Percentiles rank a stretch among this genome's conserved stretches.
Conservation (phyloP, 2,113 vertebrate genomes). For the Seriola aureovittata region DNA sequence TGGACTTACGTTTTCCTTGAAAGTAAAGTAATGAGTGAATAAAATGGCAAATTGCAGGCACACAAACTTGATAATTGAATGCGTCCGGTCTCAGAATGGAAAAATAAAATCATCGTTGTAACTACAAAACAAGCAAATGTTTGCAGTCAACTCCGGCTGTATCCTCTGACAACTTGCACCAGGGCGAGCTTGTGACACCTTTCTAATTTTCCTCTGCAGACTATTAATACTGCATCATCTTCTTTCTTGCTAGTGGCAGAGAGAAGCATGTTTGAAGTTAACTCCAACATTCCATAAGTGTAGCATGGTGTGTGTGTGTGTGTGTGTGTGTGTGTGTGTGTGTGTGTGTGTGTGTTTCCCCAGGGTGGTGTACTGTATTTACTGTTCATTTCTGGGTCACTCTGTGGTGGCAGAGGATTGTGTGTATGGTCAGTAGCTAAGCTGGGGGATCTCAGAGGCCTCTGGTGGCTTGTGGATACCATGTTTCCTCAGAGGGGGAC, state of each 20-base stretch:
- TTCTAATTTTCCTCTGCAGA: slow-evolving; percentile 14
- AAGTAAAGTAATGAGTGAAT: neutral
- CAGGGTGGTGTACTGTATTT: slow-evolving; percentile 44
- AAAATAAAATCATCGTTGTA: slow-evolving; percentile 7
- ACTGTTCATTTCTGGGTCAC: slow-evolving; percentile 62
- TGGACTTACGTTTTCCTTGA: neutral
- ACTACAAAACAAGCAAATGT: slow-evolving; percentile 10
- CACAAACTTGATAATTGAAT: neutral
- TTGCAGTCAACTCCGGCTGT: slow-evolving; percentile 3
- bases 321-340: slow-evolving; percentile 34
- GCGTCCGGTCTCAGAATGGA: neutral
- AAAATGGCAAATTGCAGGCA: neutral
- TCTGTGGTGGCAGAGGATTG: slow-evolving; percentile 59
- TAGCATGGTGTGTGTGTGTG: slow-evolving; percentile 21
- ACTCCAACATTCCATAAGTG: slow-evolving; percentile 43
- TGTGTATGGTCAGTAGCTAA: slow-evolving; percentile 65
- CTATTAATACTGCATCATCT: slow-evolving; percentile 25
- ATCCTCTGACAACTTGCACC: neutral
- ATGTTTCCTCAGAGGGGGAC: slow-evolving; percentile 42
- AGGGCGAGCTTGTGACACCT: slow-evolving; percentile 3
- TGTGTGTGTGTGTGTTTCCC: slow-evolving; percentile 30
- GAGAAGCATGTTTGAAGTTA: slow-evolving; percentile 57
- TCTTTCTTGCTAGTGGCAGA: slow-evolving; percentile 5
- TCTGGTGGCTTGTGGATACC: slow-evolving; percentile 30
- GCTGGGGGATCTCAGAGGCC: slow-evolving; percentile 32